Conservation (phyloP, 2,888 invertebrate species). For the Drosophila leonis region DNA sequence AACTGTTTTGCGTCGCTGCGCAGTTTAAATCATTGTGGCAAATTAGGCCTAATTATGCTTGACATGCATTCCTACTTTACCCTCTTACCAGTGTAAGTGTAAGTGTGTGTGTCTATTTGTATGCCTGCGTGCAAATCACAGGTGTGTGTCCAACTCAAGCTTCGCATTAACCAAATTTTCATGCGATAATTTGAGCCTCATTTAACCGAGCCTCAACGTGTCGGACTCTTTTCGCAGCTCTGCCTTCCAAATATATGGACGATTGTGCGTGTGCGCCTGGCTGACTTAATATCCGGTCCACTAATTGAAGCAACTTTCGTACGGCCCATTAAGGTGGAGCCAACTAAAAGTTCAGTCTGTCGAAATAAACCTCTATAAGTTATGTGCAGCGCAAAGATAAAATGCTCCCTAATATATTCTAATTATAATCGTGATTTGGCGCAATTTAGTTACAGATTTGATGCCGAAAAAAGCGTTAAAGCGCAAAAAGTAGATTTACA, state of each 20-base stretch:
- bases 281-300: slow-evolving; percentile 33
- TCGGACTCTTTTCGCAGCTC: background rate
- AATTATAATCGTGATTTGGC: background rate
- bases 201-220: slow-evolving; percentile 38
- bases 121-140: slow-evolving; percentile 21
- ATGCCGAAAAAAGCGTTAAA: background rate
- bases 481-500: background rate
- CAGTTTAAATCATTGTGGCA: slow-evolving; percentile 71
- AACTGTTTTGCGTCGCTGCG: slow-evolving; percentile 57
- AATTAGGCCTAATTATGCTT: slow-evolving; percentile 76
- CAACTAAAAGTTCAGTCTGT: slow-evolving; percentile 14
- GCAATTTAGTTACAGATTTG: background rate
- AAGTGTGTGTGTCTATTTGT: background rate
- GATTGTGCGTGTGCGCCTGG: slow-evolving; percentile 17
- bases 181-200: slow-evolving; percentile 49
- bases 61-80: slow-evolving; percentile 77
- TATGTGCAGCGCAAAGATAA: slow-evolving; percentile 13
- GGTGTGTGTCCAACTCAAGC: slow-evolving; percentile 27
- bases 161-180: slow-evolving; percentile 37
- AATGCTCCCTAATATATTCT: background rate
- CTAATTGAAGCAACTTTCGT: slow-evolving; percentile 44
- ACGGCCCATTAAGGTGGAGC: slow-evolving; percentile 18
- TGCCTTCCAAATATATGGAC: background rate
- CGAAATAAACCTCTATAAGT: slow-evolving; percentile 1
- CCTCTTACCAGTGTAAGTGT: slow-evolving; percentile 3